These are phyloP conservation scores for Limnephilus marmoratus DNA, from an alignment of 2,888 invertebrate species.

Conservation along the genomic window DNA sequence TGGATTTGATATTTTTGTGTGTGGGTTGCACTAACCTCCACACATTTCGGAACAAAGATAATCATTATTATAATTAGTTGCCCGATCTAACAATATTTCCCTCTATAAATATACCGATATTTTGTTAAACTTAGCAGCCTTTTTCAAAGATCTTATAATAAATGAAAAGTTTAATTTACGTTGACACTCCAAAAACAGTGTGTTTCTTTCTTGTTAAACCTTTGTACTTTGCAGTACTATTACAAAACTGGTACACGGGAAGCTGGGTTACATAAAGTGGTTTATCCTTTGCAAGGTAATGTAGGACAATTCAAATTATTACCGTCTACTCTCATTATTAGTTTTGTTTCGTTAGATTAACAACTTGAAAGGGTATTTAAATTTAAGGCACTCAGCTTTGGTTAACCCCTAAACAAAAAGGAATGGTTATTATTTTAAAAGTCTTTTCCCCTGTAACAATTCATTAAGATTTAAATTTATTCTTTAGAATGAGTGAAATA, in stretches of 20 bases:
- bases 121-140: not conserved
- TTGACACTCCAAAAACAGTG: not conserved
- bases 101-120: not conserved
- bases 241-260: not conserved
- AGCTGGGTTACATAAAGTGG: not conserved
- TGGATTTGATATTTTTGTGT: too few species aligned
- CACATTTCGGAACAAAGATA: too few species aligned
- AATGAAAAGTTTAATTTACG: not conserved
- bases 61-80: not conserved
- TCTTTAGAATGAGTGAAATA: not conserved
- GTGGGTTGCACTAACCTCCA: too few species aligned
- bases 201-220: not conserved
- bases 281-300: not conserved
- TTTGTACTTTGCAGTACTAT: not conserved
- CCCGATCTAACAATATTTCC: not conserved
- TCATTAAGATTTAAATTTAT: conserved; percentile 2
- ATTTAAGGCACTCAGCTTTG: not conserved
- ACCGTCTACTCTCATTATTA: not conserved
- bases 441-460: not conserved
- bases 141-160: not conserved
- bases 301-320: not conserved
- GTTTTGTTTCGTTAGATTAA: not conserved
- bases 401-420: not conserved
- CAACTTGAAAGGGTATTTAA: not conserved
- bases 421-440: not conserved